Conservation (phyloP, 2,113 vertebrate species). For the Rynchops niger region DNA sequence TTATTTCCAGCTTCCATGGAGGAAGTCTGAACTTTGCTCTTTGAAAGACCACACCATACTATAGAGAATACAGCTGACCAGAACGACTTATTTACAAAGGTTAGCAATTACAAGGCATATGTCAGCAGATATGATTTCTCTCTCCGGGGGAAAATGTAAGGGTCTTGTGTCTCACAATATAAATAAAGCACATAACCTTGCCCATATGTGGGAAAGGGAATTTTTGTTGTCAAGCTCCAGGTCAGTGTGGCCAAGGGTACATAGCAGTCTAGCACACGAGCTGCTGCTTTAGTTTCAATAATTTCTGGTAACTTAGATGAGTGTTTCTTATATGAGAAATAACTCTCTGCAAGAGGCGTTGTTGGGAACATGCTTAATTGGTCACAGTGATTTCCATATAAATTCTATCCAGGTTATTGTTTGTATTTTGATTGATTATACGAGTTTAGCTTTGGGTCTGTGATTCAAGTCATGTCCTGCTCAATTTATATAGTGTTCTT, state of each 20-base stretch:
- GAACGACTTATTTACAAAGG: conserved; percentile 32
- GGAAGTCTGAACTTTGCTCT: conserved; percentile 48
- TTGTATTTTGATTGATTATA: not conserved
- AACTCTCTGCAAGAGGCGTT: not conserved
- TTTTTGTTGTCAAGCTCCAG: not conserved
- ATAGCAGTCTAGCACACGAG: not conserved
- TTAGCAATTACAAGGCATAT: conserved; percentile 32
- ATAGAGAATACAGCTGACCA: conserved; percentile 30
- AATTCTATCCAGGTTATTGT: not conserved
- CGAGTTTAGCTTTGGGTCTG: not conserved
- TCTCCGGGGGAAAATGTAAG: conserved; percentile 13
- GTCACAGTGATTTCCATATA: not conserved
- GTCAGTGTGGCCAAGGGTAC: not conserved
- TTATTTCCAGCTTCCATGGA: not conserved
- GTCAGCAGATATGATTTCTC: conserved; percentile 26
- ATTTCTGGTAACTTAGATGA: not conserved
- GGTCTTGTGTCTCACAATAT: conserved; percentile 9
- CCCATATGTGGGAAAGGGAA: not conserved
- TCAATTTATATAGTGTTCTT: not conserved
- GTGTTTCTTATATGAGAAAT: not conserved
- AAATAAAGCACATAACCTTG: conserved; percentile 35
- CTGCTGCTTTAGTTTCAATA: not conserved
- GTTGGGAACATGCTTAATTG: not conserved
- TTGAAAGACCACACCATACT: conserved; percentile 2
- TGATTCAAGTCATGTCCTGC: not conserved